A percentile compares a stretch with the other conserved stretches of the same genome.
Evolutionary conservation across 2,113 vertebrate species (phyloP).

Genomic region (Zeus faber): DNA sequence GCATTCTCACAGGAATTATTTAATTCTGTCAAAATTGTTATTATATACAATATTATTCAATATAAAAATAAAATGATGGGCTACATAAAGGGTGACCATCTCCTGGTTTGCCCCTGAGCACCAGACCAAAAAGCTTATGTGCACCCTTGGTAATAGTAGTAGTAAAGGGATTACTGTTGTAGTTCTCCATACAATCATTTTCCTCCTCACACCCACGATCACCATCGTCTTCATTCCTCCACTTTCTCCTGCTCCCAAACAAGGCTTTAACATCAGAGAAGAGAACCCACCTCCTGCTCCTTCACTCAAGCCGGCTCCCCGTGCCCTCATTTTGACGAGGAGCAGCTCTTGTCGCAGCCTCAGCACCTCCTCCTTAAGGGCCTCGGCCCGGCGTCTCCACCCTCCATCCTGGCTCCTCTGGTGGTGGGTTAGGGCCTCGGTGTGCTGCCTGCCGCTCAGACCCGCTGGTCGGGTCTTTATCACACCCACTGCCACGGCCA

Average conservation of each 20-base stretch:
- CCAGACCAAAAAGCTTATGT: too few species aligned
- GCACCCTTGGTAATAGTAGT: too few species aligned
- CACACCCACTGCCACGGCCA: conserved; percentile 83
- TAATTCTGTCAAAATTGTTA: too few species aligned
- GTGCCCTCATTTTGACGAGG: conserved; percentile 54
- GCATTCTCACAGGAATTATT: too few species aligned
- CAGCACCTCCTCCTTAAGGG: conserved; percentile 82
- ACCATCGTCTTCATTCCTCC: not conserved
- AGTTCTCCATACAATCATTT: too few species aligned
- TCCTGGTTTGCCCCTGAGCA: too few species aligned
- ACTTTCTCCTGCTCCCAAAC: not conserved
- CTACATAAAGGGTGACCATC: too few species aligned
- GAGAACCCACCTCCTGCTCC: not conserved
- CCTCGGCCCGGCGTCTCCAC: conserved; percentile 70
- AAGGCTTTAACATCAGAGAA: not conserved
- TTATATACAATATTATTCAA: too few species aligned
- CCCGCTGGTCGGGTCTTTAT: conserved; percentile 79
- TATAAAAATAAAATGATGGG: too few species aligned
- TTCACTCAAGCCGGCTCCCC: conserved; percentile 14
- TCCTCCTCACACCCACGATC: not conserved
- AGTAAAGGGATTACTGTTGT: too few species aligned
- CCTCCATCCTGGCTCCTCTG: conserved; percentile 56
- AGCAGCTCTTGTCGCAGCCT: conserved; percentile 80
- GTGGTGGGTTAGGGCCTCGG: conserved; percentile 66
- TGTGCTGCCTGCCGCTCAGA: conserved; percentile 72